phyloP scores from a whole-genome alignment of 1,140 invertebrate genomes.

The Sarcophaga bullata region DNA sequence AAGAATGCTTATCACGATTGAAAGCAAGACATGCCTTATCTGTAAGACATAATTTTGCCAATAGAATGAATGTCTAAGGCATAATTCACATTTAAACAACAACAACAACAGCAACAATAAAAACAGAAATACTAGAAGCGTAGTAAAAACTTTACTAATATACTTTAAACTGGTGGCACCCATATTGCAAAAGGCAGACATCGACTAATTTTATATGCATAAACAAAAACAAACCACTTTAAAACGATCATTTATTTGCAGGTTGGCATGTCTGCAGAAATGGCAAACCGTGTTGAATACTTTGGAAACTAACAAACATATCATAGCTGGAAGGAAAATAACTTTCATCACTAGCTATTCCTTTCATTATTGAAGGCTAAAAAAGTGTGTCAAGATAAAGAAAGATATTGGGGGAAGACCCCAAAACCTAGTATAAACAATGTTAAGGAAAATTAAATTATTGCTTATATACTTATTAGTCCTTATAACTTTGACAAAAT shows the following conservation, averaged over 20 bases:
- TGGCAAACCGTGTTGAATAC: not conserved
- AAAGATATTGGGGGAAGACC: not conserved
- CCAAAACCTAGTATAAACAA: not conserved
- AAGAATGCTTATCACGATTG: slow-evolving; percentile 36
- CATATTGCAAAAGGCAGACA: not conserved
- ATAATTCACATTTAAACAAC: not conserved
- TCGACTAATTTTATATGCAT: not conserved
- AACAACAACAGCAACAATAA: not conserved
- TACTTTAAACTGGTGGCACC: not conserved
- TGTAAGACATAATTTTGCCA: slow-evolving; percentile 20
- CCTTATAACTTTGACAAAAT: not conserved
- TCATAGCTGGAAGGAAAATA: not conserved
- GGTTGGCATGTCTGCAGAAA: not conserved
- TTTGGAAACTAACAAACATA: slow-evolving; percentile 16
- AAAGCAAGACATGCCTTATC: slow-evolving; percentile 38
- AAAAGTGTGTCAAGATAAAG: no score
- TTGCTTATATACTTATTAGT: not conserved
- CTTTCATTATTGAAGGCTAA: no score
- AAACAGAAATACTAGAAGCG: not conserved
- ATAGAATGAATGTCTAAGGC: not conserved
- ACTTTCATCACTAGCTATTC: not conserved
- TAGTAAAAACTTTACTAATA: not conserved
- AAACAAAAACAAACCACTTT: not conserved
- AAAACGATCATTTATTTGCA: not conserved
- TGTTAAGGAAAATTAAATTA: not conserved